phyloP scores from a whole-genome alignment of 2,797 vertebrate species.

The Falco cherrug region DNA sequence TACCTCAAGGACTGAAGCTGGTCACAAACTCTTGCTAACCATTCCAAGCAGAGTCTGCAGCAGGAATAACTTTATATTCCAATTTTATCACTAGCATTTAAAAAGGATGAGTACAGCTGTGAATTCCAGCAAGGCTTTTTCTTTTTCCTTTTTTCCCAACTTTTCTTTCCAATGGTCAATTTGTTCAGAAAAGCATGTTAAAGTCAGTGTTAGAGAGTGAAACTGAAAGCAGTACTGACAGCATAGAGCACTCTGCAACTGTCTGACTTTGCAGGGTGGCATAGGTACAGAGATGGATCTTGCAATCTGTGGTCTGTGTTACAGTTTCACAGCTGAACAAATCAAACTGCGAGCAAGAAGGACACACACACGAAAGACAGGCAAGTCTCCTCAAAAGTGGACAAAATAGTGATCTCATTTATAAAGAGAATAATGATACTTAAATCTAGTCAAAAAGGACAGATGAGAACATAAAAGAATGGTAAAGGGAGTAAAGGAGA shows the following conservation, averaged over 20 bases:
- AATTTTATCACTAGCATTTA: neutral
- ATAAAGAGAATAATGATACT: neutral
- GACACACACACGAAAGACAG: neutral
- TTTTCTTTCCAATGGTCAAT: neutral
- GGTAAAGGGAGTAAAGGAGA: neutral
- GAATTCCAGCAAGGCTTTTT: neutral
- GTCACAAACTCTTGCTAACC: neutral
- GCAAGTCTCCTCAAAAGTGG: neutral
- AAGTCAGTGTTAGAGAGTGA: neutral
- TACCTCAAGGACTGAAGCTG: neutral
- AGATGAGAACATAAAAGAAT: neutral
- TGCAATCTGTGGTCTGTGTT: neutral
- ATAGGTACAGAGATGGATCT: neutral
- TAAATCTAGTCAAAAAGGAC: neutral
- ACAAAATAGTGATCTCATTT: neutral
- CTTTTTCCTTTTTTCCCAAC: rapidly evolving
- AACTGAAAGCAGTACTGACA: neutral
- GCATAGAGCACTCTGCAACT: neutral
- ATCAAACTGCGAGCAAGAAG: neutral
- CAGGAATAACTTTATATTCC: neutral
- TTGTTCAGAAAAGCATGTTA: neutral
- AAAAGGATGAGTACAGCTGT: neutral
- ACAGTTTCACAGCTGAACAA: neutral
- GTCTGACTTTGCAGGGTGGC: neutral
- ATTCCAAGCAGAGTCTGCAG: neutral